Percentiles rank a stretch among this genome's conserved stretches.
Evolutionary conservation across 2,888 invertebrate species (phyloP).

Genomic region (Falcaria lacertinaria): DNA sequence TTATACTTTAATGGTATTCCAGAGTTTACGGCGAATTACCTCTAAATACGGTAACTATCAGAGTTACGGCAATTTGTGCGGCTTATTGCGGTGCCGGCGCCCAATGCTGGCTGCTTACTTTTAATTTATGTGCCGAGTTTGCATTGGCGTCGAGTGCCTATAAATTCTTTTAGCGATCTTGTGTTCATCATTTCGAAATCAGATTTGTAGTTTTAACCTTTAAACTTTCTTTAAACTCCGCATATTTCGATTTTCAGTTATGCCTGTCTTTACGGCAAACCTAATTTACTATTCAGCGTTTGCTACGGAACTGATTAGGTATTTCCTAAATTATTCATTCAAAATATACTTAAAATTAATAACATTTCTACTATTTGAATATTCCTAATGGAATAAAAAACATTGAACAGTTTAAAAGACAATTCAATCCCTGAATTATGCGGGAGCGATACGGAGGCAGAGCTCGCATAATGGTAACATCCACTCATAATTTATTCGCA

Average conservation of each 20-base stretch:
- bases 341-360: too few relatives aligned
- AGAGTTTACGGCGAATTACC: conserved; percentile 28
- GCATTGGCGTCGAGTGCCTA: conserved; percentile 15
- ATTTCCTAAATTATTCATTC: too few relatives aligned
- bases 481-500: conserved; percentile 51
- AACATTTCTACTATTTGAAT: too few relatives aligned
- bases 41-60: conserved; percentile 38
- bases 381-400: too few relatives aligned
- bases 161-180: neutral
- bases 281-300: too few relatives aligned
- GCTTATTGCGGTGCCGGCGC: conserved; percentile 18
- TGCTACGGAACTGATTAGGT: too few relatives aligned
- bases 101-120: conserved; percentile 49
- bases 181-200: neutral
- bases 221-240: too few relatives aligned
- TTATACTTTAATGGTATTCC: conserved; percentile 16
- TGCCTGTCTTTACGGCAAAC: too few relatives aligned
- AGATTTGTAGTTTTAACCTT: too few relatives aligned
- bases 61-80: conserved; percentile 36
- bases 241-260: too few relatives aligned
- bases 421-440: neutral
- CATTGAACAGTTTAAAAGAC: neutral
- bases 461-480: conserved; percentile 18
- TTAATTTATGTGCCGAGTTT: conserved; percentile 56
- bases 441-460: neutral